Conservation (phyloP, 2,797 vertebrate genomes). For the Oryzias sinensis region DNA sequence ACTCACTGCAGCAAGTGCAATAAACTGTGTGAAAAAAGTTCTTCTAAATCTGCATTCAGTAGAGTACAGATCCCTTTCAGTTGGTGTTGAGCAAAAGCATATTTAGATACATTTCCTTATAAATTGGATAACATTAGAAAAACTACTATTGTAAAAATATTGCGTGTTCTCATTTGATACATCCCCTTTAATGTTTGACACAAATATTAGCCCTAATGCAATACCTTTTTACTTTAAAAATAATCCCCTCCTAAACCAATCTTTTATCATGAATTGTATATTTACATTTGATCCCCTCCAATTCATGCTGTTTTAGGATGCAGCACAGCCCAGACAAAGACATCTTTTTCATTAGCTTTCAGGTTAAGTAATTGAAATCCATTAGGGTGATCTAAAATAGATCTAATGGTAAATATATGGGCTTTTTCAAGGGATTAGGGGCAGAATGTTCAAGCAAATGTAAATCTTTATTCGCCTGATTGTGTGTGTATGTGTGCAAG, state of each 20-base stretch:
- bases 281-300: conserved; percentile 55
- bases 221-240: conserved; percentile 26
- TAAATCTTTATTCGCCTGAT: conserved; percentile 79
- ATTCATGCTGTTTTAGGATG: conserved; percentile 60
- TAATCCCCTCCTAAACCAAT: conserved; percentile 12
- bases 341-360: conserved; percentile 69
- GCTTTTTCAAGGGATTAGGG: conserved; percentile 80
- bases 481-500: conserved; percentile 23
- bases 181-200: no score
- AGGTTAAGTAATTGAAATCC: conserved; percentile 78
- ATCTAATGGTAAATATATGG: conserved; percentile 84
- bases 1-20: no score
- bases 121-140: conserved; percentile 1
- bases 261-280: conserved; percentile 65
- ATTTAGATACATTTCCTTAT: not conserved
- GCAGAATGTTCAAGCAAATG: conserved; percentile 83
- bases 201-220: conserved; percentile 12
- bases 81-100: not conserved
- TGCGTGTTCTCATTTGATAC: not conserved
- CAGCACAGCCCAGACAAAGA: conserved; percentile 43
- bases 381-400: conserved; percentile 74
- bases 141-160: not conserved
- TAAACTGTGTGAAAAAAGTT: no score
- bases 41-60: no score
- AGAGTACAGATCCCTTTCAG: no score